A percentile compares a stretch with the other conserved stretches of the same genome.
phyloP scores from a whole-genome alignment of 2,797 vertebrate species.

The Caiman crocodilus region DNA sequence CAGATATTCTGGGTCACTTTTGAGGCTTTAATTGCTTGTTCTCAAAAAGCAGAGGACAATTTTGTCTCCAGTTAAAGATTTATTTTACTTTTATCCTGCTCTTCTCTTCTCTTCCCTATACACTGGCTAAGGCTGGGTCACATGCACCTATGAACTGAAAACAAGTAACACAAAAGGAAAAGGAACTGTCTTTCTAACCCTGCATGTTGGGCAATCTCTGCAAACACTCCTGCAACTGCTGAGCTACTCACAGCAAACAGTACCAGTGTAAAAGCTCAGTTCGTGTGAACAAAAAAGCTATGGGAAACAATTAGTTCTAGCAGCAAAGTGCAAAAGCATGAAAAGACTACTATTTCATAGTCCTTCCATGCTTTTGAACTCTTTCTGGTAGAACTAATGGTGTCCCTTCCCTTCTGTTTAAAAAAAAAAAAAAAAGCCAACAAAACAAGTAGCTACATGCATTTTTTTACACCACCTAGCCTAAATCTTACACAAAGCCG shows the following conservation, averaged over 20 bases:
- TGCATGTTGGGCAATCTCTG: background rate
- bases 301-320: background rate
- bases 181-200: background rate
- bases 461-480: background rate
- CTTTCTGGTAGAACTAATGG: background rate
- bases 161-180: background rate
- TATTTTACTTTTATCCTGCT: background rate
- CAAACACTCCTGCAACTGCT: constrained; percentile 17
- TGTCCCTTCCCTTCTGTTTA: background rate
- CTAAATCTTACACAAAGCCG: background rate
- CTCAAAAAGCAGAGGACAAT: background rate
- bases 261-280: constrained; percentile 15
- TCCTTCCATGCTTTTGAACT: background rate
- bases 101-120: background rate
- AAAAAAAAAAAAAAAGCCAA: background rate
- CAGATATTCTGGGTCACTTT: background rate
- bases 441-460: background rate
- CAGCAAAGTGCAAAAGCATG: background rate
- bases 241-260: background rate
- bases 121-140: background rate
- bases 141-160: background rate
- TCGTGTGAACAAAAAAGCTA: background rate
- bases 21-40: background rate
- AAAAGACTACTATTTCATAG: background rate
- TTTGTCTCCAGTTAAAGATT: background rate